Conservation (phyloP, 1,140 invertebrate species). For the Euglossa dilemma region DNA sequence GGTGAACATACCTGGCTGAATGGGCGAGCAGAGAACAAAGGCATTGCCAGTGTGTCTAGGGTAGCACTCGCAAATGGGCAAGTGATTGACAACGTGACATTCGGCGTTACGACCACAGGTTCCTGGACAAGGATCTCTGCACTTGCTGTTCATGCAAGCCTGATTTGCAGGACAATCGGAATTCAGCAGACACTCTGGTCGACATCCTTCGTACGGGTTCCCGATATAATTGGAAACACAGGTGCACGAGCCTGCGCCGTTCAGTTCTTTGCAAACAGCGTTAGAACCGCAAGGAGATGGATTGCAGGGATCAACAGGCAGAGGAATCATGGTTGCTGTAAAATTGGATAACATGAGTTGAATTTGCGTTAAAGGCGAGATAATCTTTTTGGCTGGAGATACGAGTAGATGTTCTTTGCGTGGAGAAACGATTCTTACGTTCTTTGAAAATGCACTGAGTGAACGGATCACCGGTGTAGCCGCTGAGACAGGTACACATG, state of each 20-base stretch:
- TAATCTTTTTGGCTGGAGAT: background rate
- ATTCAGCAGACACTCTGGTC: slow-evolving; percentile 88
- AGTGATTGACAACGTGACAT: slow-evolving; percentile 88
- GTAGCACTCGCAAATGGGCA: slow-evolving; percentile 87
- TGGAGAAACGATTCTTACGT: slow-evolving; percentile 1
- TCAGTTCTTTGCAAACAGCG: slow-evolving; percentile 86
- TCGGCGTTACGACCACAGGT: slow-evolving; percentile 87
- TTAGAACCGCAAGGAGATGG: slow-evolving; percentile 83
- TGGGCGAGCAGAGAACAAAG: slow-evolving; percentile 44
- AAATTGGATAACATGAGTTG: background rate
- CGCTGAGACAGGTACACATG: slow-evolving; percentile 79
- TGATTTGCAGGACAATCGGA: slow-evolving; percentile 85
- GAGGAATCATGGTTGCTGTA: slow-evolving; percentile 10
- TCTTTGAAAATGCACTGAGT: slow-evolving; percentile 77
- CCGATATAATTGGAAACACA: slow-evolving; percentile 81
- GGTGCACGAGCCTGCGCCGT: slow-evolving; percentile 84
- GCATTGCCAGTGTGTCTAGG: slow-evolving; percentile 85
- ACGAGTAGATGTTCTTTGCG: background rate
- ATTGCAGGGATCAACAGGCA: slow-evolving; percentile 69
- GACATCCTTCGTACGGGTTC: slow-evolving; percentile 82
- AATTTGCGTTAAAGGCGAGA: background rate
- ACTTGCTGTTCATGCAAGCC: slow-evolving; percentile 87
- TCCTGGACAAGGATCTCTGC: slow-evolving; percentile 84
- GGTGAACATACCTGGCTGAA: slow-evolving; percentile 37
- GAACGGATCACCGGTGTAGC: slow-evolving; percentile 84